Evolutionary conservation across 2,113 vertebrate genomes (phyloP).

Genomic region (Mystacornis crossleyi): DNA sequence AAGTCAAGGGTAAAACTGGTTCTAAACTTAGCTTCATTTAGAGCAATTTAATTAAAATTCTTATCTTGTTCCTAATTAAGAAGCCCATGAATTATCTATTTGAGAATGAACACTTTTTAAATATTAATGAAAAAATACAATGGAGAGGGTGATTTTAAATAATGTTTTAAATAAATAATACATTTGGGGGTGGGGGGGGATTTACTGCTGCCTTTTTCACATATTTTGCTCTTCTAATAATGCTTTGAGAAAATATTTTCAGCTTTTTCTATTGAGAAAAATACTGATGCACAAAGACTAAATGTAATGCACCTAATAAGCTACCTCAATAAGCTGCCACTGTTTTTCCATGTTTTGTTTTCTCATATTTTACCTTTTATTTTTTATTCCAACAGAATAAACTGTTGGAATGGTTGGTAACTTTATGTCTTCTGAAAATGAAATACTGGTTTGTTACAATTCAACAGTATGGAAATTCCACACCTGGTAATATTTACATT

Average conservation of each 20-base stretch:
- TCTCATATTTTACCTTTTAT: not conserved
- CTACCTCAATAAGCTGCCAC: not conserved
- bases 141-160: not conserved
- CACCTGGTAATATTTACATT: not conserved
- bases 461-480: not conserved
- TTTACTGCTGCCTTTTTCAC: not conserved
- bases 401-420: not conserved
- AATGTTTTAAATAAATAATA: not conserved
- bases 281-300: not conserved
- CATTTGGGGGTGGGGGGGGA: no score
- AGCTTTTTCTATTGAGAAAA: not conserved
- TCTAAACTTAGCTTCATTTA: not conserved
- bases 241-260: not conserved
- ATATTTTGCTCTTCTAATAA: not conserved
- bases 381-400: not conserved
- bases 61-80: not conserved
- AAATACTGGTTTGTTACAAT: not conserved
- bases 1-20: not conserved
- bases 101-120: not conserved
- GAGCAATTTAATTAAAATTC: not conserved
- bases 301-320: not conserved
- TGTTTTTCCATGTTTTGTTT: not conserved
- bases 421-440: not conserved
- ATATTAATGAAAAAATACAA: not conserved
- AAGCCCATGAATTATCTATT: not conserved